These are phyloP conservation scores for Drosophila fungiperda DNA, from an alignment of 2,888 invertebrate species.

Conservation along the genomic window DNA sequence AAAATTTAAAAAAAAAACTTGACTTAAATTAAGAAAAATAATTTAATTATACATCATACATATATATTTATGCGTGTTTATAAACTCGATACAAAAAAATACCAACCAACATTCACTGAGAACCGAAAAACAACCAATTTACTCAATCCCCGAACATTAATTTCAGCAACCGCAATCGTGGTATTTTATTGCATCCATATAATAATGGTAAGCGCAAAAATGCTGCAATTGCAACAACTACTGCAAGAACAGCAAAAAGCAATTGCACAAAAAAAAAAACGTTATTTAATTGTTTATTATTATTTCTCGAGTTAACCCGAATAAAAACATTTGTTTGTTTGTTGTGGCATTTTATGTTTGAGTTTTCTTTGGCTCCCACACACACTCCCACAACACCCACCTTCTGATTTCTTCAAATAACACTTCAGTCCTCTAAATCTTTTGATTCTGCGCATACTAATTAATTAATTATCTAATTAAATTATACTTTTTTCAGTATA, in stretches of 20 bases:
- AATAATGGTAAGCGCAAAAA: constrained; percentile 87
- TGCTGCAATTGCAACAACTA: constrained; percentile 72
- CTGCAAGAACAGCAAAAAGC: constrained; percentile 55
- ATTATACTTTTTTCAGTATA: constrained; percentile 20
- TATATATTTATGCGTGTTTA: constrained; percentile 32
- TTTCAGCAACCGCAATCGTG: constrained; percentile 85
- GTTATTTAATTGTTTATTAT: constrained; percentile 25
- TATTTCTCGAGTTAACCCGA: constrained; percentile 14
- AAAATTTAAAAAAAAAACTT: background rate
- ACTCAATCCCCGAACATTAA: constrained; percentile 79
- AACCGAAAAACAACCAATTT: constrained; percentile 57
- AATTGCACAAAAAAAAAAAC: constrained; percentile 61
- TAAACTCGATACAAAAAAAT: constrained; percentile 17
- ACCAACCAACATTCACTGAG: constrained; percentile 43
- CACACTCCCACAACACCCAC: background rate
- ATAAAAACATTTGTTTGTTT: constrained; percentile 31
- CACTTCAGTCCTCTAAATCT: constrained; percentile 30
- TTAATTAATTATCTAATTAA: constrained; percentile 5
- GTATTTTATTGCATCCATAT: constrained; percentile 87
- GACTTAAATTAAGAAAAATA: constrained; percentile 27
- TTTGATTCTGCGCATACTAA: constrained; percentile 39
- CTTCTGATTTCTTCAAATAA: constrained; percentile 1
- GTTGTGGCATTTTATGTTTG: constrained; percentile 40
- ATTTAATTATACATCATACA: constrained; percentile 24
- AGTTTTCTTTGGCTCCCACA: constrained; percentile 16